phyloP scores from a whole-genome alignment of 2,888 invertebrate species.

The Electrophaes corylata region DNA sequence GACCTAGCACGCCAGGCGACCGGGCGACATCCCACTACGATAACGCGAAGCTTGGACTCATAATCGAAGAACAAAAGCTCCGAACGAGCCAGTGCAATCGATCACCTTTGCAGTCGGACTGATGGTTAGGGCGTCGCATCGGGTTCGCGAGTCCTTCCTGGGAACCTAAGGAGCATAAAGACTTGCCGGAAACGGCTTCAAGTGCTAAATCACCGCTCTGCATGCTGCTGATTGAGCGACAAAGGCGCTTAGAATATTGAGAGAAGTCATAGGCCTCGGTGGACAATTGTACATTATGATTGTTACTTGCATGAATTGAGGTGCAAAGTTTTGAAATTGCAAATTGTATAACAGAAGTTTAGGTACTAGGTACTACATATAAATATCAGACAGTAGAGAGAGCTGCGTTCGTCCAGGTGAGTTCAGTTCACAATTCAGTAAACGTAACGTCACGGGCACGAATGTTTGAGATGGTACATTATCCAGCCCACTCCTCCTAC shows the following conservation, averaged over 20 bases:
- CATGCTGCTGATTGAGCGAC: slow-evolving; percentile 61
- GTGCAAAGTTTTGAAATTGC: background rate
- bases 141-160: slow-evolving; percentile 6
- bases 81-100: background rate
- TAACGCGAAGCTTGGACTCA: background rate
- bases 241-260: slow-evolving; percentile 46
- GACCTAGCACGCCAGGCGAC: background rate
- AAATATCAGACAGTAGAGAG: too few species aligned
- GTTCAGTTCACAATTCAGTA: too few species aligned
- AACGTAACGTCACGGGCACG: too few species aligned
- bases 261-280: slow-evolving; percentile 30
- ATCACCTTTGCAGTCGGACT: background rate
- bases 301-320: slow-evolving; percentile 2
- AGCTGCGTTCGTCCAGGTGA: too few species aligned
- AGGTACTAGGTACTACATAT: too few species aligned
- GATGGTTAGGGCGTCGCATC: slow-evolving; percentile 17
- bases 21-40: background rate
- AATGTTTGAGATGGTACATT: too few species aligned
- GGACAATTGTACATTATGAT: slow-evolving; percentile 8
- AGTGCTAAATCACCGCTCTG: slow-evolving; percentile 63
- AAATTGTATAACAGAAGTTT: too few species aligned
- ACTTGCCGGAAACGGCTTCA: slow-evolving; percentile 57
- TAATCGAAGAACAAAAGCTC: background rate
- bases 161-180: slow-evolving; percentile 45
- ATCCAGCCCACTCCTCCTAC: background rate